These are phyloP conservation scores for Aurelia coerulea DNA, from an alignment of 30 jellyfish, hydroid and myxozoan genomes.

Conservation along the genomic window DNA sequence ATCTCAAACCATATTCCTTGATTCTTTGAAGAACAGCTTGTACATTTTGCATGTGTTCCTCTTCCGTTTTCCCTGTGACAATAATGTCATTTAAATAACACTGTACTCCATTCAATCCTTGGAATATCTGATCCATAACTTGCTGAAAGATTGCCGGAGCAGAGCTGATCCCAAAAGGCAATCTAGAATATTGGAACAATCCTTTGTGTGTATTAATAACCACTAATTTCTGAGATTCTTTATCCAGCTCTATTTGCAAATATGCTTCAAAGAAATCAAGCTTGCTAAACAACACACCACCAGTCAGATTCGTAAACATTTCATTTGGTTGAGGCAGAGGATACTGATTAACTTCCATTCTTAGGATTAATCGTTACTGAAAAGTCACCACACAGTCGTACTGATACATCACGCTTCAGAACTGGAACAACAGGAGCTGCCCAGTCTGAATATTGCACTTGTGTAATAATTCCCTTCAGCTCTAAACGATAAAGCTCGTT, in stretches of 20 bases:
- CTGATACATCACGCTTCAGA: constrained; percentile 74
- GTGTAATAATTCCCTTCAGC: constrained; percentile 56
- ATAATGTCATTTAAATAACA: constrained; percentile 61
- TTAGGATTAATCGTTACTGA: constrained; percentile 66
- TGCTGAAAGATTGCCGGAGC: constrained; percentile 73
- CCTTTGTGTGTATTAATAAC: no score
- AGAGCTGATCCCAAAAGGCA: constrained; percentile 72
- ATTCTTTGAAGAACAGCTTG: no score
- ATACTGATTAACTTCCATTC: constrained; percentile 65
- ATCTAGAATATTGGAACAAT: constrained; percentile 49
- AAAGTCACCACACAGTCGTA: constrained; percentile 68
- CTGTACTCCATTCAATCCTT: constrained; percentile 48
- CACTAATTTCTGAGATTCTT: no score
- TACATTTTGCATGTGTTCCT: no score
- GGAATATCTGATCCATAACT: constrained; percentile 62
- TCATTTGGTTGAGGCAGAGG: constrained; percentile 68
- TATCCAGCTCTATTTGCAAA: no score
- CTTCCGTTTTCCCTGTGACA: constrained; percentile 51
- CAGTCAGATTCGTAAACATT: constrained; percentile 52
- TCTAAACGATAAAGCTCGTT: constrained; percentile 65
- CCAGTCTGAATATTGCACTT: no score
- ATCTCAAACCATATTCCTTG: no score
- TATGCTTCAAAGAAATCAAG: no score
- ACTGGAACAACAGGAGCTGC: no score
- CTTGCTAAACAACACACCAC: no score